Base-by-base conservation (phyloP, 2,888 invertebrate species). In the Plagodis pulveraria region DNA sequence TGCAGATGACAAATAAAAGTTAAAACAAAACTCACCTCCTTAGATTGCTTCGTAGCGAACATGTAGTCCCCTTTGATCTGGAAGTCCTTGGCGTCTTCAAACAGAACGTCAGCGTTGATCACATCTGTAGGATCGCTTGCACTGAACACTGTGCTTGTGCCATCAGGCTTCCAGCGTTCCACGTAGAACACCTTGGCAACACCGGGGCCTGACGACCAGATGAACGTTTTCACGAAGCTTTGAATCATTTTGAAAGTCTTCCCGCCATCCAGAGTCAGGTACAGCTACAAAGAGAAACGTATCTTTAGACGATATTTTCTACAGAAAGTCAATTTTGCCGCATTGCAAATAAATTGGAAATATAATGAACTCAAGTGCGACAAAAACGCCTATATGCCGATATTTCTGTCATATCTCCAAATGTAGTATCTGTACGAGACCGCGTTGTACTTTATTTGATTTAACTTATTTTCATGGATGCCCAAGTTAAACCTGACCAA, bases 11-110 rank as follows among this genome's bases (percentile, higher is more conserved):
- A 38, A 6, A 38, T 8, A 38, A 1, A n/a, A 38, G 6, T 2
- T 41, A 0, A 12, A 12, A 12, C 11, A 12, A 56, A 46, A 84
- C 93, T 92, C 78, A 96, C 96, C 90, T 93, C 93, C 69, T 90
- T 91, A 46, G 87, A 86, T 78, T 94, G 95, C 77, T 95, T 95
- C 0, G 96, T 96, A 0, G 96, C 97, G 86, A 98, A 98, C 94
- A 97, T 95, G 82, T 96, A 98, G 73, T 97, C 96, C 11, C 96
- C 96, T 77, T 95, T 96, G 38, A 97, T 94, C 78, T 96, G 96
- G 83, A 98, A 97, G 79, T 98, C 97, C 74, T 96, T 95, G 0
- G 97, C 96, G 68, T 95, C 94, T 12, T 93, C 93, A 48, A 96
- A 94, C 35, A 96, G 81, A 0, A 93, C 85, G 50, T 86, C 81